Evolutionary conservation across 2,113 vertebrate genomes (phyloP).

Genomic region (Scytalopus superciliaris): DNA sequence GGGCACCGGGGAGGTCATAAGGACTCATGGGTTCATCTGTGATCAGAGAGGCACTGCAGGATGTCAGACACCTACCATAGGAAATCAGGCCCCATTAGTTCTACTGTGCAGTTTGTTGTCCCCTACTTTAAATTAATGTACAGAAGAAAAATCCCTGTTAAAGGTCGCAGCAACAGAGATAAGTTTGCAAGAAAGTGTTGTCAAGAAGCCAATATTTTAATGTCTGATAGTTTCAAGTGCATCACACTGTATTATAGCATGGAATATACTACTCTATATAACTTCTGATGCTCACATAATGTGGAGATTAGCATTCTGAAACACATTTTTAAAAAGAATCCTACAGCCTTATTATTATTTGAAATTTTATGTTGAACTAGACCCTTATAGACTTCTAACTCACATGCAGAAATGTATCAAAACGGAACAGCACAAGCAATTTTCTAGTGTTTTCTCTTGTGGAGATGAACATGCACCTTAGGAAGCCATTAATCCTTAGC

Average conservation of each 20-base stretch:
- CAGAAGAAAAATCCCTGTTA: not conserved
- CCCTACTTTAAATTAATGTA: not conserved
- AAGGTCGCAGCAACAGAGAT: not conserved
- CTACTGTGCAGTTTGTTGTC: not conserved
- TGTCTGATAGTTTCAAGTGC: not conserved
- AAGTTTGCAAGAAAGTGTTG: not conserved
- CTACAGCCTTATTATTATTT: not conserved
- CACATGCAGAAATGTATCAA: not conserved
- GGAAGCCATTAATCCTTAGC: not conserved
- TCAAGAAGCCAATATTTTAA: not conserved
- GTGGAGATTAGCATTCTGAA: not conserved
- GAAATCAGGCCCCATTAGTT: not conserved
- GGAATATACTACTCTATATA: not conserved
- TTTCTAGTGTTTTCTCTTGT: not conserved
- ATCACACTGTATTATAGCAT: not conserved
- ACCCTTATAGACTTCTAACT: not conserved
- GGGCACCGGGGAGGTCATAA: not conserved
- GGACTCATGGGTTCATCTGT: not conserved
- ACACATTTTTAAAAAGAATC: not conserved
- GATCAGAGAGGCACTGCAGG: not conserved
- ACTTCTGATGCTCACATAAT: not conserved
- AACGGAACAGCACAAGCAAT: not conserved
- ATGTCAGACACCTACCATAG: rapidly evolving
- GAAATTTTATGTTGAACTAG: not conserved
- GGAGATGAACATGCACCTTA: not conserved